A percentile compares a stretch with the other conserved stretches of the same genome.
Conservation (phyloP, 92 coral and sea anemone genomes). For the Siderastrea siderea region DNA sequence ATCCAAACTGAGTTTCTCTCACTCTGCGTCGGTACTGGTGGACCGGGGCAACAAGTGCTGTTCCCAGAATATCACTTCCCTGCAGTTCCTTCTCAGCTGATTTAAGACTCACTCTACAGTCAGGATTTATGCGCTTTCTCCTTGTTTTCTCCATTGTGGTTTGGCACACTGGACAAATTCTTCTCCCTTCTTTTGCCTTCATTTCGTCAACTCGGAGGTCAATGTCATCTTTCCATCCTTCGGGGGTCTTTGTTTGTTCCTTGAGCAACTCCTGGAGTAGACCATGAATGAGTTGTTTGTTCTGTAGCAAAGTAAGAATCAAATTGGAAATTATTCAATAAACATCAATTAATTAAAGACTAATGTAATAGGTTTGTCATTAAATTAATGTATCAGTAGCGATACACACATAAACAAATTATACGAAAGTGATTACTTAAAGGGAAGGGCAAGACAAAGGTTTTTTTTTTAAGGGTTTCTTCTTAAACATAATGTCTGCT, state of each 20-base stretch:
- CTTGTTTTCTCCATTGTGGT: slow-evolving; percentile 33
- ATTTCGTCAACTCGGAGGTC: slow-evolving; percentile 7
- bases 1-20: slow-evolving; percentile 41
- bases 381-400: too few species aligned
- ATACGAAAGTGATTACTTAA: too few species aligned
- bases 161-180: slow-evolving; percentile 42
- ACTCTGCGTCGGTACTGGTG: slow-evolving; percentile 39
- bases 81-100: slow-evolving; percentile 51
- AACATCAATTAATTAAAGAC: too few species aligned
- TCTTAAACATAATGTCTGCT: too few species aligned
- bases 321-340: neutral
- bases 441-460: too few species aligned
- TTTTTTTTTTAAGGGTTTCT: too few species aligned
- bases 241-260: slow-evolving; percentile 28
- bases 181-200: slow-evolving; percentile 33
- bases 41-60: slow-evolving; percentile 57
- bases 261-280: slow-evolving; percentile 22
- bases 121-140: slow-evolving; percentile 43
- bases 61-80: slow-evolving; percentile 52
- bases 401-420: too few species aligned
- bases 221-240: slow-evolving; percentile 31
- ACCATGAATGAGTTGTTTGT: slow-evolving; percentile 25
- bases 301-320: slow-evolving; percentile 1
- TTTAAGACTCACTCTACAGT: slow-evolving; percentile 45
- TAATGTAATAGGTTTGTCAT: too few species aligned